These are phyloP conservation scores for Oophaga pumilio DNA, from an alignment of 2,113 vertebrate genomes.

Conservation along the genomic window DNA sequence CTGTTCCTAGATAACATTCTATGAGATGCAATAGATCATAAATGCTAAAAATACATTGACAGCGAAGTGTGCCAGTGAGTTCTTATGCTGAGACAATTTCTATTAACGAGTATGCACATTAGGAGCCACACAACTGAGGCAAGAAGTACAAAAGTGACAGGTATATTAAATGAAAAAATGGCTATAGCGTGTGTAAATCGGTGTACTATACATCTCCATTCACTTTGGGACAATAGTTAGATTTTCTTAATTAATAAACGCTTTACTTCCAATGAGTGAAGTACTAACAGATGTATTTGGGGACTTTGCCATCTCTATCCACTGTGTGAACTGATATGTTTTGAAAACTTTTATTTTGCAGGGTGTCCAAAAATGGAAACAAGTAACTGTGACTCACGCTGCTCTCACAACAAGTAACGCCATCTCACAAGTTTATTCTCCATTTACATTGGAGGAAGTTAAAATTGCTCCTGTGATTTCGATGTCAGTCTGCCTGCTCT, in stretches of 20 bases:
- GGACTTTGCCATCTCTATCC: conserved; percentile 9
- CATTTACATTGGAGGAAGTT: conserved; percentile 60
- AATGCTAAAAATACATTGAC: neutral
- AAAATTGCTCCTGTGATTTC: conserved; percentile 57
- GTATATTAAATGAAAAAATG: neutral
- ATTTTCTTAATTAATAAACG: neutral
- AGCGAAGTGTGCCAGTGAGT: neutral
- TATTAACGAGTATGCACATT: neutral
- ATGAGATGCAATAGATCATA: neutral
- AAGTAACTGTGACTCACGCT: conserved; percentile 27
- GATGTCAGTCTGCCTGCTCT: conserved; percentile 61
- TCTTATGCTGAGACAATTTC: conserved; percentile 7
- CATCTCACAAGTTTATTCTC: conserved; percentile 28
- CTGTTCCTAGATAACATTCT: neutral
- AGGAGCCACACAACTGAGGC: neutral
- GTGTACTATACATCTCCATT: neutral
- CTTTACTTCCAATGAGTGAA: neutral
- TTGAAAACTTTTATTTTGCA: conserved; percentile 45
- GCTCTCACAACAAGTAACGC: conserved; percentile 31
- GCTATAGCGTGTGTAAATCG: neutral
- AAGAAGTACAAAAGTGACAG: neutral
- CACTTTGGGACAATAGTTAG: conserved; percentile 12
- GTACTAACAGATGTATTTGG: conserved; percentile 6
- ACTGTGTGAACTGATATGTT: conserved; percentile 31
- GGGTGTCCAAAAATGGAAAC: conserved; percentile 33